Evolutionary conservation across 2,797 vertebrate species (phyloP).

Genomic region (Lutjanus argentimaculatus): DNA sequence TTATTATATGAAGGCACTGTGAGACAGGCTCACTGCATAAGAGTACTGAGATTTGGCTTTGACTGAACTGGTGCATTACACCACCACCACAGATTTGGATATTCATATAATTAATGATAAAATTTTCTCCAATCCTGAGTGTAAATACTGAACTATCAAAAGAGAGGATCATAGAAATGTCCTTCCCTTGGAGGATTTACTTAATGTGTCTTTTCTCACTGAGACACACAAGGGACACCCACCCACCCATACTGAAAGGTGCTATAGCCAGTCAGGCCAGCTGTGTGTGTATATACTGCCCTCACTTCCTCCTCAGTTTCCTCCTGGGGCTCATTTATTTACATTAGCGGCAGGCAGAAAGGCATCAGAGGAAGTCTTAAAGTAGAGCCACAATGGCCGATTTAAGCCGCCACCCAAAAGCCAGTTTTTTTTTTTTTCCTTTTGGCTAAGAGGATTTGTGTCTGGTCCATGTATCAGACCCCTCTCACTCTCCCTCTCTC

Average conservation of each 20-base stretch:
- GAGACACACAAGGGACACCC: slow-evolving; percentile 16
- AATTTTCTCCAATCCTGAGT: slow-evolving; percentile 7
- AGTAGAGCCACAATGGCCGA: slow-evolving; percentile 84
- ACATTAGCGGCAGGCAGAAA: slow-evolving; percentile 80
- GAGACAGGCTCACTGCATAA: not conserved
- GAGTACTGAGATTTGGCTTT: not conserved
- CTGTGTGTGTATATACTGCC: slow-evolving; percentile 42
- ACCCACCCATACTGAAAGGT: slow-evolving; percentile 36
- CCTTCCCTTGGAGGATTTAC: slow-evolving; percentile 21
- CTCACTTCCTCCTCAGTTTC: slow-evolving; percentile 66
- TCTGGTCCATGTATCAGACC: slow-evolving; percentile 84
- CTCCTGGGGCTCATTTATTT: slow-evolving; percentile 82
- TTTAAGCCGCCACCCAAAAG: slow-evolving; percentile 87
- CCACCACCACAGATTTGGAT: slow-evolving; percentile 4
- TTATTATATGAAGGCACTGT: not conserved
- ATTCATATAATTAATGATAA: slow-evolving; percentile 5
- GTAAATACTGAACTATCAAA: not conserved
- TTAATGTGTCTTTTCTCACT: slow-evolving; percentile 16
- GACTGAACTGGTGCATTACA: not conserved
- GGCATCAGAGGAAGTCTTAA: slow-evolving; percentile 85
- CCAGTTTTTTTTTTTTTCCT: slow-evolving; percentile 67
- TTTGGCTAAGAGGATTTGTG: slow-evolving; percentile 88
- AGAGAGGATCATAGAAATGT: slow-evolving; percentile 14
- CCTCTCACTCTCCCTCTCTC: slow-evolving; percentile 62
- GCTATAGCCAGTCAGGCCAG: slow-evolving; percentile 24